These are phyloP conservation scores for Sarcophaga bullata DNA, from an alignment of 1,140 invertebrate genomes.

Conservation along the genomic window DNA sequence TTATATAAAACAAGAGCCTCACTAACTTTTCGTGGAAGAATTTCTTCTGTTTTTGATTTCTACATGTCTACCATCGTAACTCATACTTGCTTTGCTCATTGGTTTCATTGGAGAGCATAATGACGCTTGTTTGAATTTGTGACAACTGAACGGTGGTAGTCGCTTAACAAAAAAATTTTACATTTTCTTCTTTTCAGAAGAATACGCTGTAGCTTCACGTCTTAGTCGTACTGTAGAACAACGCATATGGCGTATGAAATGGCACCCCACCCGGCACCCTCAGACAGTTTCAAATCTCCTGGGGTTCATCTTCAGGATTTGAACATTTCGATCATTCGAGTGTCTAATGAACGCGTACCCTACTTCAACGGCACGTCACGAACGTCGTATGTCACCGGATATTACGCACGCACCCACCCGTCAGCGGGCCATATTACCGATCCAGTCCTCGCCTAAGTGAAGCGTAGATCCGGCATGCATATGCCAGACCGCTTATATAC, in stretches of 20 bases:
- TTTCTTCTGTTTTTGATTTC: no score
- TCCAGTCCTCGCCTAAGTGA: neutral
- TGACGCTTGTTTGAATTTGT: no score
- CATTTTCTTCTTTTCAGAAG: no score
- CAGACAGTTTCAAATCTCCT: slow-evolving; percentile 42
- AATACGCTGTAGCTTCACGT: slow-evolving; percentile 48
- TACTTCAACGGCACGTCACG: slow-evolving; percentile 52
- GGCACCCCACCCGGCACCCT: slow-evolving; percentile 40
- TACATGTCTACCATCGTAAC: no score
- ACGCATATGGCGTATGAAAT: slow-evolving; percentile 44
- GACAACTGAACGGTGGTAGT: no score
- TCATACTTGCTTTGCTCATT: no score
- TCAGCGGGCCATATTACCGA: slow-evolving; percentile 46
- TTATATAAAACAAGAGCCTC: no score
- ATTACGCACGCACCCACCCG: slow-evolving; percentile 48
- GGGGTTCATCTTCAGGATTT: slow-evolving; percentile 48
- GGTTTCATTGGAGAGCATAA: no score
- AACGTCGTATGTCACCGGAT: slow-evolving; percentile 47
- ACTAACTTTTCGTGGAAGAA: no score
- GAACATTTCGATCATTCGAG: slow-evolving; percentile 55
- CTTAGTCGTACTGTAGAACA: slow-evolving; percentile 48
- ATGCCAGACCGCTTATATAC: slow-evolving; percentile 53
- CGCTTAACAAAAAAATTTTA: no score
- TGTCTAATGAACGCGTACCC: slow-evolving; percentile 56
- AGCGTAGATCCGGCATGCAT: slow-evolving; percentile 49